phyloP scores from a whole-genome alignment of 2,888 invertebrate species.

The Prosapia bicincta region DNA sequence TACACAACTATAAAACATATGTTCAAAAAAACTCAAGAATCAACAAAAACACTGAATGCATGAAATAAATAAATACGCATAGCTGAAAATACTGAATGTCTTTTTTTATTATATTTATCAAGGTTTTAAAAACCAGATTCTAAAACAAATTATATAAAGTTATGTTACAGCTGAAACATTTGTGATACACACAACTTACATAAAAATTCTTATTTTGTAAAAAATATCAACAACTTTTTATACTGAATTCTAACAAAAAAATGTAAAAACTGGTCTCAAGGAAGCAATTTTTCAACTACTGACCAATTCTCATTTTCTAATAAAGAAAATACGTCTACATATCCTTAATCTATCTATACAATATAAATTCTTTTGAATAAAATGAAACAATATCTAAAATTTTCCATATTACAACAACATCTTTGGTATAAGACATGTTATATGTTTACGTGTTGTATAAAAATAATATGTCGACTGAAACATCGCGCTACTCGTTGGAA shows the following conservation, averaged over 20 bases:
- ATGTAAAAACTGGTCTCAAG: background rate
- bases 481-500: conserved; percentile 21
- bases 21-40: too few species aligned
- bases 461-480: background rate
- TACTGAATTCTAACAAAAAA: background rate
- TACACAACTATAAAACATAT: too few species aligned
- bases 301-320: background rate
- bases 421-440: background rate
- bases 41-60: too few species aligned
- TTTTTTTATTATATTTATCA: too few species aligned
- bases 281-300: background rate
- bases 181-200: too few species aligned
- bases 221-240: background rate
- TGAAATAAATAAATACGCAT: too few species aligned
- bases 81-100: too few species aligned
- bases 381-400: background rate
- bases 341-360: background rate
- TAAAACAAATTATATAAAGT: too few species aligned
- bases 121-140: too few species aligned
- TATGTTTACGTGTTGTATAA: background rate
- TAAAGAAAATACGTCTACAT: background rate
- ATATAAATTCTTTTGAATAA: background rate
- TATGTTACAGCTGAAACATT: too few species aligned
- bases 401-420: background rate
- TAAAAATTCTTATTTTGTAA: background rate